Evolutionary conservation across 2,797 vertebrate genomes (phyloP).

Genomic region (Oryzias sinensis): DNA sequence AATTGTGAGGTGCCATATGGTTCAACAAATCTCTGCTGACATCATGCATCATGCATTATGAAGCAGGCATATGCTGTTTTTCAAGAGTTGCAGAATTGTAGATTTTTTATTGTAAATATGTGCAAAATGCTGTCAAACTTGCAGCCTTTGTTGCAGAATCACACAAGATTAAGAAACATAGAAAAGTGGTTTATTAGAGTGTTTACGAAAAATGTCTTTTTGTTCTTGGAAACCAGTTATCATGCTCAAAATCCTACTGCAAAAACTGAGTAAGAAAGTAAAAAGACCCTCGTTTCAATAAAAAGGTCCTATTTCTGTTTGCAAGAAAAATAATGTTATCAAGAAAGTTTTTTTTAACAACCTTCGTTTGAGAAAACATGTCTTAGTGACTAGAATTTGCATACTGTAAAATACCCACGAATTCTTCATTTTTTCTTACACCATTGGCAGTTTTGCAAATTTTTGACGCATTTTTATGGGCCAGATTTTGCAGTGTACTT

Average conservation of each 20-base stretch:
- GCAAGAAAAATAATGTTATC: too few relatives aligned
- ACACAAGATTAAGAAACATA: conserved; percentile 9
- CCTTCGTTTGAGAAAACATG: too few relatives aligned
- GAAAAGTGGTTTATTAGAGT: conserved; percentile 6
- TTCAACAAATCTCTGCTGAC: conserved; percentile 63
- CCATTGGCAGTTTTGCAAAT: too few relatives aligned
- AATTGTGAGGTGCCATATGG: conserved; percentile 68
- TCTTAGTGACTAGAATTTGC: too few relatives aligned
- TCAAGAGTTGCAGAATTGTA: conserved; percentile 44
- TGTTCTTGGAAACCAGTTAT: conserved; percentile 9
- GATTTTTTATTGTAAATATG: conserved; percentile 45
- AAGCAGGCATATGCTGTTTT: conserved; percentile 71
- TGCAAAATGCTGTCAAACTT: conserved; percentile 10
- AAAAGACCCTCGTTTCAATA: too few relatives aligned
- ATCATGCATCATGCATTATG: conserved; percentile 71
- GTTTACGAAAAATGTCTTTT: not conserved
- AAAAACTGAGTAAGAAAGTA: too few relatives aligned
- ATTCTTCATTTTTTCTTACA: too few relatives aligned
- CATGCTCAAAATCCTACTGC: conserved; percentile 4
- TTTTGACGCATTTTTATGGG: too few relatives aligned
- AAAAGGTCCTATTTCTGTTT: too few relatives aligned
- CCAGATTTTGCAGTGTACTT: too few relatives aligned
- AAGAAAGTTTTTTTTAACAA: too few relatives aligned
- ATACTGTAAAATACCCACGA: too few relatives aligned
- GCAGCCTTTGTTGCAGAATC: conserved; percentile 10